Evolutionary conservation across 1,140 invertebrate genomes (phyloP).

Genomic region (Lamellibrachia luymesi): DNA sequence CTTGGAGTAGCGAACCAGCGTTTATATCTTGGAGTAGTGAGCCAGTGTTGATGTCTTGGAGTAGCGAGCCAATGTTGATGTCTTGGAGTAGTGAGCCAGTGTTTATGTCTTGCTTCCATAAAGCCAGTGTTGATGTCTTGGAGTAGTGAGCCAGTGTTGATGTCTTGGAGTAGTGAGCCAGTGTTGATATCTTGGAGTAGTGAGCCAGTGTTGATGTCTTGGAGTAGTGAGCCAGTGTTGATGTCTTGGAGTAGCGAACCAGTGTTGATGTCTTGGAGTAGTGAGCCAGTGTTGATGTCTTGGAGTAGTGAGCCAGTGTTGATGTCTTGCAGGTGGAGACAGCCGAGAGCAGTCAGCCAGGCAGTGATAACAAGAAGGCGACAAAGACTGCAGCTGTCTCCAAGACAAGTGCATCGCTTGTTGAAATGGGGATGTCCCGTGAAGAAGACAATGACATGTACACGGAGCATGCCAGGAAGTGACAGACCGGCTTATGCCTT

Average conservation of each 20-base stretch:
- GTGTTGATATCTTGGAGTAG: neutral
- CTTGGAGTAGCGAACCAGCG: too few species aligned
- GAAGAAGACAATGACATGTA: conserved; percentile 1
- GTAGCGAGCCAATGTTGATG: neutral
- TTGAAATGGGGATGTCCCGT: neutral
- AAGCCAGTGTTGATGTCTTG: neutral
- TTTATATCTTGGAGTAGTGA: neutral
- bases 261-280: neutral
- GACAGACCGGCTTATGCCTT: neutral
- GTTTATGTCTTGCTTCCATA: neutral
- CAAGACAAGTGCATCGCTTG: neutral
- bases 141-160: neutral
- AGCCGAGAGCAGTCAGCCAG: neutral
- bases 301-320: neutral
- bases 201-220: neutral
- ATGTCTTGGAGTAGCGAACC: neutral
- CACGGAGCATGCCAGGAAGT: neutral
- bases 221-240: neutral
- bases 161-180: neutral
- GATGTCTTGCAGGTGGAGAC: neutral
- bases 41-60: too few species aligned
- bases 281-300: neutral
- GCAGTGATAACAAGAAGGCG: neutral
- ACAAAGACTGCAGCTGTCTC: neutral
- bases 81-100: neutral